Evolutionary conservation across 2,797 vertebrate genomes (phyloP), one percentile per base, ranked within the genome.

Genomic region (Halcyon smyrnensis): DNA sequence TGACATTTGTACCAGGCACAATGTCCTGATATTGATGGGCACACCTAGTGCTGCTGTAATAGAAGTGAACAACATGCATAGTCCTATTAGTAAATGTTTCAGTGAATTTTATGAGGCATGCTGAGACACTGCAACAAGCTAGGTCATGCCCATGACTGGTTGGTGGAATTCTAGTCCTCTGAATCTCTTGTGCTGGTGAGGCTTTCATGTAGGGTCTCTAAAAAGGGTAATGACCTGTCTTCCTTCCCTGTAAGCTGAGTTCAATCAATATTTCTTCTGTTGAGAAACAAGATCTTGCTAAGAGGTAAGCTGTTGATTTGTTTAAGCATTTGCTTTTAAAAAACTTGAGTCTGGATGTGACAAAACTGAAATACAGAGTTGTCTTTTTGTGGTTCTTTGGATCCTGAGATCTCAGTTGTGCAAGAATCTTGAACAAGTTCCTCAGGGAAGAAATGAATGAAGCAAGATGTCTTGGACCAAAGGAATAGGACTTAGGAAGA

Each of bases 351-450:
- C 73, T 76, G 76, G 41, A 39, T 94, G 73, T 69, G 82, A n/a
- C 65, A 63, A 65, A 79, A 68, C 50, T 74, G 87, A 65, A 96
- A 78, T n/a, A 62, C 32, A 77, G 87, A 84, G 54, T 65, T 92
- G 69, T 65, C 51, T 87, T 90, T 90, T 83, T 93, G 82, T 62
- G 73, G 79, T 87, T 93, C 87, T 93, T 85, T 54, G 65, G 43
- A 93, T 89, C 50, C 73, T 81, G 73, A 90, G 89, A 81, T 75
- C 36, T 78, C 62, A 48, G 54, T 95, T 96, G 73, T 95, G 95
- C 82, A 96, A 96, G 73, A 90, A 65, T 84, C 89, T 89, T 90
- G 24, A 95, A 87, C 63, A 50, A 93, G 67, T 73, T 96, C 82
- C 85, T 87, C 36, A 30, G 89, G 87, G 95, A 85, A 85, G 36